A percentile compares a stretch with the other conserved stretches of the same genome.
These are phyloP conservation scores for Rattus norvegicus DNA, from an alignment of 2,113 vertebrate genomes.

Conservation along the genomic window DNA sequence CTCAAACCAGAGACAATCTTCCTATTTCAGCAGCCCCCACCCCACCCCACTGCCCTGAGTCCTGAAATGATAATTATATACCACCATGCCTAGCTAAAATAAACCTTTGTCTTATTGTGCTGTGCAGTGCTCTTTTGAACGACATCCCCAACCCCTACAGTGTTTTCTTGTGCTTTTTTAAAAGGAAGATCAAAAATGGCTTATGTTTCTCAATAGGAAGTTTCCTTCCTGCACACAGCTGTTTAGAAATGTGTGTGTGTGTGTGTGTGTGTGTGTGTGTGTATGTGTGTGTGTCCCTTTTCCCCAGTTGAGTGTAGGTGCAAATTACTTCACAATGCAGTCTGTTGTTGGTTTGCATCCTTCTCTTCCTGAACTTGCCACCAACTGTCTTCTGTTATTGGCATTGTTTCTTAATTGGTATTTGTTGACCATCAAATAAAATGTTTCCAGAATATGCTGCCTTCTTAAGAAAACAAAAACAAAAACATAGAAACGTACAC, in stretches of 20 bases:
- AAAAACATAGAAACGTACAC: background rate
- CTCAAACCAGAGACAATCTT: background rate
- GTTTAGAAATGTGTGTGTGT: slow-evolving; percentile 54
- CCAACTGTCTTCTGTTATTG: slow-evolving; percentile 66
- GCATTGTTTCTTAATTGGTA: slow-evolving; percentile 62
- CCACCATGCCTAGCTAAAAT: background rate
- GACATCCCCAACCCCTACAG: background rate
- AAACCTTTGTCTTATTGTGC: background rate
- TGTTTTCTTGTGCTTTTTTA: background rate
- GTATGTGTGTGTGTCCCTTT: background rate
- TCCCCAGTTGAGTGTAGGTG: background rate
- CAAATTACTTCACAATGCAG: slow-evolving; percentile 33
- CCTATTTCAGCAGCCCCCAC: background rate
- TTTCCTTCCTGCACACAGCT: slow-evolving; percentile 59
- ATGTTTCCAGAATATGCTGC: slow-evolving; percentile 47
- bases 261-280: background rate
- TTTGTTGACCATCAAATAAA: slow-evolving; percentile 62
- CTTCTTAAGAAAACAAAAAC: slow-evolving; percentile 47
- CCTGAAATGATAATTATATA: background rate
- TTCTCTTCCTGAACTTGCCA: slow-evolving; percentile 51
- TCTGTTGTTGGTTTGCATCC: slow-evolving; percentile 52
- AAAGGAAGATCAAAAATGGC: background rate
- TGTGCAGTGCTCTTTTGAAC: background rate
- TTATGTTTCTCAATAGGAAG: slow-evolving; percentile 55
- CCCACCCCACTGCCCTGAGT: rapidly evolving